phyloP scores from a whole-genome alignment of 1,140 invertebrate species.

The Drosophila truncata region DNA sequence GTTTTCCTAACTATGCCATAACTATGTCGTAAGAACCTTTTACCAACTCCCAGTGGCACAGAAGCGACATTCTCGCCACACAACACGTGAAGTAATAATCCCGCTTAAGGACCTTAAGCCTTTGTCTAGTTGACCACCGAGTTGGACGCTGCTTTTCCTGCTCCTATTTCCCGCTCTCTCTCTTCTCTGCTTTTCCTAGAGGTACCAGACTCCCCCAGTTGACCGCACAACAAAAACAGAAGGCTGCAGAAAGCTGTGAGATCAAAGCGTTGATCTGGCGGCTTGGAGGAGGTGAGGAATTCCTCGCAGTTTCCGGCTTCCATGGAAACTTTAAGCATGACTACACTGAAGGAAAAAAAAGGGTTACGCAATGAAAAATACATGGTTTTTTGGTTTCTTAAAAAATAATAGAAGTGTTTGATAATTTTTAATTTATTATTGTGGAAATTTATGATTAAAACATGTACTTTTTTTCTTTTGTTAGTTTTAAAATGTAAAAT shows the following conservation, averaged over 20 bases:
- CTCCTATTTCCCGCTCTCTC: not conserved
- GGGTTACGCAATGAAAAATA: no score
- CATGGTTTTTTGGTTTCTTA: not conserved
- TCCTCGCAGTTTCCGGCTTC: slow-evolving; percentile 27
- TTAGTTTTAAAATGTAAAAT: not conserved
- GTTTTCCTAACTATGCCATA: slow-evolving; percentile 1
- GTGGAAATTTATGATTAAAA: no score
- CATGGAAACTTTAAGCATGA: slow-evolving; percentile 37
- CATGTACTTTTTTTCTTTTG: not conserved
- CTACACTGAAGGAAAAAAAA: not conserved
- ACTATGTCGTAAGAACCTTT: slow-evolving; percentile 36
- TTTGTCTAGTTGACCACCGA: slow-evolving; percentile 46
- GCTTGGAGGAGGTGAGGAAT: slow-evolving; percentile 3
- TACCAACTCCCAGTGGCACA: slow-evolving; percentile 27
- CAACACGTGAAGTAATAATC: slow-evolving; percentile 61
- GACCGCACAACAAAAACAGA: slow-evolving; percentile 48
- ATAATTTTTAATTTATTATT: not conserved
- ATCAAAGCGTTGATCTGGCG: slow-evolving; percentile 53
- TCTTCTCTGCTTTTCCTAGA: not conserved
- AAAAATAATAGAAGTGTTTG: not conserved
- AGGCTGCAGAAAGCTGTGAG: slow-evolving; percentile 25
- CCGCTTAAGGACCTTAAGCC: slow-evolving; percentile 54
- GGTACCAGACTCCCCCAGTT: slow-evolving; percentile 10
- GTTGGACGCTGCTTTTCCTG: slow-evolving; percentile 4
- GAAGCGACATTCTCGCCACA: slow-evolving; percentile 24